phyloP scores from a whole-genome alignment of 2,888 invertebrate genomes.

The Leucophora obtusa region DNA sequence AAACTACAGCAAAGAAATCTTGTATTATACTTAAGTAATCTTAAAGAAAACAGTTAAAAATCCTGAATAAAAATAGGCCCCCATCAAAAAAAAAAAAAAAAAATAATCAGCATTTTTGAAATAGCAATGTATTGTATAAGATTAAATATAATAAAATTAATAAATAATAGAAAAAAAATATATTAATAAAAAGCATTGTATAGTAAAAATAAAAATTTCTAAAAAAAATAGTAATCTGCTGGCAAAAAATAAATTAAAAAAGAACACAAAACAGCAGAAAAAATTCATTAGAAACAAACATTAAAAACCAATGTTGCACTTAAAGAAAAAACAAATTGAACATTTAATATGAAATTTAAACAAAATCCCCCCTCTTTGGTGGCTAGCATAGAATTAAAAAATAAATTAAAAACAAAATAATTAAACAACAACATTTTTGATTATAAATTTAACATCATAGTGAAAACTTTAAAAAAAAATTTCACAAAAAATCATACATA shows the following conservation, averaged over 20 bases:
- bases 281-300: conserved; percentile 48
- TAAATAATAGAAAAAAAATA: conserved; percentile 35
- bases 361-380: conserved; percentile 41
- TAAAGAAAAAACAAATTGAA: conserved; percentile 62
- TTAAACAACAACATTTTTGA: conserved; percentile 19
- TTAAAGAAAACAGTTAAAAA: conserved; percentile 35
- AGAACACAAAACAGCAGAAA: conserved; percentile 23
- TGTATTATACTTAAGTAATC: conserved; percentile 54
- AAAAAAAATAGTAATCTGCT: conserved; percentile 51
- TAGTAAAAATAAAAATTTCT: conserved; percentile 55
- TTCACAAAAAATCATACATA: background rate
- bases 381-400: conserved; percentile 51
- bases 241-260: conserved; percentile 25
- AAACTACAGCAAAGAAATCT: conserved; percentile 19
- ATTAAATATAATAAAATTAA: conserved; percentile 54
- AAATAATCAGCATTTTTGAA: conserved; percentile 58
- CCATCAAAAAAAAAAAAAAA: conserved; percentile 34
- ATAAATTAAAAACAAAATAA: conserved; percentile 15
- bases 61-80: conserved; percentile 56
- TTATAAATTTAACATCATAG: conserved; percentile 5
- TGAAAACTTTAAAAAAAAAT: background rate
- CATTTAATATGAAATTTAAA: conserved; percentile 16
- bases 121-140: conserved; percentile 65
- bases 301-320: conserved; percentile 66
- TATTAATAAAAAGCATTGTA: conserved; percentile 48